Base-by-base conservation (phyloP, 2,888 invertebrate genomes). In the Gryllus longicercus region DNA sequence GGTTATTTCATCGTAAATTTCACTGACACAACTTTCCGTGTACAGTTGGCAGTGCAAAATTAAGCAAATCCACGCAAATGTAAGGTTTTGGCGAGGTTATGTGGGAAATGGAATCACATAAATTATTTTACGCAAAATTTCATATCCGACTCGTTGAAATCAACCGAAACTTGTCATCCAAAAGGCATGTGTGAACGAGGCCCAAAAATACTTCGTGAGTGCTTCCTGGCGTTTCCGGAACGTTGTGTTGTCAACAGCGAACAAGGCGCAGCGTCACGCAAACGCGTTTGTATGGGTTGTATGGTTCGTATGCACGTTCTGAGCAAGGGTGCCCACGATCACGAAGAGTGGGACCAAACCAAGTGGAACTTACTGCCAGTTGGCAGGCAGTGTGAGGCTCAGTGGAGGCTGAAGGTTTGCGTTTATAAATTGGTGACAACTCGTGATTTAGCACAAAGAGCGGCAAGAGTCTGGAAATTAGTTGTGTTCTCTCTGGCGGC, bases 401-500 rank as follows among this genome's bases (percentile, higher is more conserved):
- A 14, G 14, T 63, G 63, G 14, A 63, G 63, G n/a, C 63, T 63
- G 63, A 63, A 63, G 63, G 63, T 63, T 63, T 63, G 63, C 63
- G 63, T 63, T 63, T 63, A n/a, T 63, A 63, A 63, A 63, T 63
- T 63, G 63, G 63, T 63, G 63, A 63, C 63, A 63, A 18, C 63
- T 63, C 63, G 63, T 63, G 63, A 63, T 63, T 63, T 63, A 63
- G 63, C 63, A 63, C 63, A 63, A 63, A 63, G 16, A 63, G 63
- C 63, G 14, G n/a, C 14, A 16, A 63, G 16, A 63, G 16, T 63
- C n/a, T 63, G 63, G n/a, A 63, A 63, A 63, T 63, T 63, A 63
- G 63, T 63, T 18, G 63, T 63, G 63, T 63, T n/a, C 63, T 63
- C 63, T 63, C 63, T 18, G 63, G n/a, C 16, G 63, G n/a, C 16